Percentiles rank a stretch among this genome's conserved stretches.
Evolutionary conservation across 2,888 invertebrate species (phyloP).

Genomic region (Trachelus iudaicus): DNA sequence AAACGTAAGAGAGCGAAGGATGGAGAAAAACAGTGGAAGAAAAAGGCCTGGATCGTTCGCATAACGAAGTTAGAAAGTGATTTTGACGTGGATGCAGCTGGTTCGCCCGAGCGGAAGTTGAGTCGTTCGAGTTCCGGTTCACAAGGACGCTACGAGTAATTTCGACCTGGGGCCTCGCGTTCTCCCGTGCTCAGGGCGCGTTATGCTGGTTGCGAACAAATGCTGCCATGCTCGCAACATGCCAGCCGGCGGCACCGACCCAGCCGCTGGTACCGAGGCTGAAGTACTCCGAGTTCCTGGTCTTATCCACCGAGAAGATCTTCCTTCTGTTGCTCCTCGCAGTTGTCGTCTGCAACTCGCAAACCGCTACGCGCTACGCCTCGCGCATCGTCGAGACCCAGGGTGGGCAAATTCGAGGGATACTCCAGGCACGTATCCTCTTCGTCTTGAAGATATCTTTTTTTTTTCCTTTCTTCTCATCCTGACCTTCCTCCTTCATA

Average conservation of each 20-base stretch:
- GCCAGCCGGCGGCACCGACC: constrained; percentile 59
- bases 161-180: constrained; percentile 9
- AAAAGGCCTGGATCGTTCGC: constrained; percentile 24
- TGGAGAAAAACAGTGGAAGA: neutral
- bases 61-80: constrained; percentile 38
- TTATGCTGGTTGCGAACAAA: constrained; percentile 60
- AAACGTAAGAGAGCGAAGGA: neutral
- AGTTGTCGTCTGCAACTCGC: constrained; percentile 36
- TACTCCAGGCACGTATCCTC: constrained; percentile 53
- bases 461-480: neutral
- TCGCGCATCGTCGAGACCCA: constrained; percentile 85
- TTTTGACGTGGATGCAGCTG: constrained; percentile 25
- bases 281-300: constrained; percentile 11
- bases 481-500: neutral
- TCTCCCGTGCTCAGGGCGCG: constrained; percentile 30
- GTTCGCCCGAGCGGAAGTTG: neutral
- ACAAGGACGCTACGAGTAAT: neutral
- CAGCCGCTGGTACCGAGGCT: constrained; percentile 55
- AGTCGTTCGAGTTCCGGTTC: neutral
- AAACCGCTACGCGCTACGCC: constrained; percentile 76
- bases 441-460: neutral
- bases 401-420: constrained; percentile 61
- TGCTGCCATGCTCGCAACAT: constrained; percentile 63
- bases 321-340: constrained; percentile 32
- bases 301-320: neutral